Conservation (phyloP, 1,140 invertebrate species). For the Drosophila ohnishii region DNA sequence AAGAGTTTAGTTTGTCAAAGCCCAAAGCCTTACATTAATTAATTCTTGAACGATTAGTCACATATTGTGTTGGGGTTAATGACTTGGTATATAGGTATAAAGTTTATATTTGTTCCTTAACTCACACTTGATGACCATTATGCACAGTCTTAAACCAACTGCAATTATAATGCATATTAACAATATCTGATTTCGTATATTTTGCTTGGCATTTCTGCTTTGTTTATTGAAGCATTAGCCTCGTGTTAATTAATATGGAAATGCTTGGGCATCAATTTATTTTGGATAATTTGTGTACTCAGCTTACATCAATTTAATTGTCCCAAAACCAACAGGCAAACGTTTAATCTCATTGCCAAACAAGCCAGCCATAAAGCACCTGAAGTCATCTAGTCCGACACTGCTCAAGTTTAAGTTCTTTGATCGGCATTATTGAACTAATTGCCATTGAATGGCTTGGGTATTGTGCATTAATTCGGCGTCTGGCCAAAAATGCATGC, state of each 20-base stretch:
- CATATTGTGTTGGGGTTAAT: too few relatives aligned
- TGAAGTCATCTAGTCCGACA: slow-evolving; percentile 2
- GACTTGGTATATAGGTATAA: too few relatives aligned
- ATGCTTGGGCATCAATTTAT: slow-evolving; percentile 8
- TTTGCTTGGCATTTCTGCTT: neutral
- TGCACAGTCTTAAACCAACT: neutral
- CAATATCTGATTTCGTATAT: neutral
- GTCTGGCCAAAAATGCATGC: slow-evolving; percentile 8
- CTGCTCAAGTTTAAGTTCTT: neutral
- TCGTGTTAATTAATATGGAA: slow-evolving; percentile 17
- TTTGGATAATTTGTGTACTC: slow-evolving; percentile 4
- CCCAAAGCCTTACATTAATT: neutral
- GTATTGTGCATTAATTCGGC: neutral
- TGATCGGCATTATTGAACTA: slow-evolving; percentile 24
- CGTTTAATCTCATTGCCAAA: slow-evolving; percentile 1
- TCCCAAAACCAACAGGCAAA: neutral
- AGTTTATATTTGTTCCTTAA: neutral
- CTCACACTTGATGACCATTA: neutral
- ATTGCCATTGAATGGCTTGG: slow-evolving; percentile 14
- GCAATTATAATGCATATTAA: neutral
- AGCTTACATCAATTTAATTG: slow-evolving; percentile 3
- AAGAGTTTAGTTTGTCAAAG: neutral
- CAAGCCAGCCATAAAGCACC: slow-evolving; percentile 9
- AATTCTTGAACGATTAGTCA: slow-evolving; percentile 1
- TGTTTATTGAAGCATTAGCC: slow-evolving; percentile 5